A percentile compares a stretch with the other conserved stretches of the same genome.
These are phyloP conservation scores for Morpho deidamia DNA, from an alignment of 2,888 invertebrate genomes.

Conservation along the genomic window DNA sequence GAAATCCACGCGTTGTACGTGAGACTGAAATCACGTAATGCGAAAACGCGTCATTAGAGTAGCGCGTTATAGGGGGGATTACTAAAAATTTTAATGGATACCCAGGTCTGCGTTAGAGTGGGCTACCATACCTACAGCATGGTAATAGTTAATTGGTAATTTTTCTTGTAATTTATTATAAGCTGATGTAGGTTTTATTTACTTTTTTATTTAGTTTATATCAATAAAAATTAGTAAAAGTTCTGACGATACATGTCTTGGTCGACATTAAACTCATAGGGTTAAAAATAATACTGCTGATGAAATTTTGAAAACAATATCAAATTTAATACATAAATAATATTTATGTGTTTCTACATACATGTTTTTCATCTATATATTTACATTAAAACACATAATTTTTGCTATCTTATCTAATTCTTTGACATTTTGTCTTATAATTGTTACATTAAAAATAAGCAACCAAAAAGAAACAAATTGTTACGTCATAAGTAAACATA, in stretches of 20 bases:
- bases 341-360: conserved; percentile 76
- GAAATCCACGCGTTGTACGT: too few relatives aligned
- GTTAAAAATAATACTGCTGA: conserved; percentile 53
- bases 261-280: not conserved
- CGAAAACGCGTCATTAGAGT: too few relatives aligned
- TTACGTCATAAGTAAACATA: conserved; percentile 41
- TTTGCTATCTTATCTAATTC: conserved; percentile 54
- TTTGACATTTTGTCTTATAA: conserved; percentile 60
- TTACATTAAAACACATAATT: conserved; percentile 76
- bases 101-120: too few relatives aligned
- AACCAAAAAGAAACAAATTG: conserved; percentile 59
- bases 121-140: too few relatives aligned
- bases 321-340: conserved; percentile 79
- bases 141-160: too few relatives aligned
- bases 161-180: too few relatives aligned
- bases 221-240: not conserved
- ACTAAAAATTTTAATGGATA: too few relatives aligned
- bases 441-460: conserved; percentile 54
- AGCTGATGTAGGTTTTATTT: too few relatives aligned
- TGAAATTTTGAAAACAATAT: conserved; percentile 77
- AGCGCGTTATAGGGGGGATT: too few relatives aligned
- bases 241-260: not conserved
- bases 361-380: conserved; percentile 72
- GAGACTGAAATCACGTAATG: too few relatives aligned
- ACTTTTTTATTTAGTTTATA: too few relatives aligned